Evolutionary conservation across 2,888 invertebrate species (phyloP).

Genomic region (Temnothorax ravouxi): DNA sequence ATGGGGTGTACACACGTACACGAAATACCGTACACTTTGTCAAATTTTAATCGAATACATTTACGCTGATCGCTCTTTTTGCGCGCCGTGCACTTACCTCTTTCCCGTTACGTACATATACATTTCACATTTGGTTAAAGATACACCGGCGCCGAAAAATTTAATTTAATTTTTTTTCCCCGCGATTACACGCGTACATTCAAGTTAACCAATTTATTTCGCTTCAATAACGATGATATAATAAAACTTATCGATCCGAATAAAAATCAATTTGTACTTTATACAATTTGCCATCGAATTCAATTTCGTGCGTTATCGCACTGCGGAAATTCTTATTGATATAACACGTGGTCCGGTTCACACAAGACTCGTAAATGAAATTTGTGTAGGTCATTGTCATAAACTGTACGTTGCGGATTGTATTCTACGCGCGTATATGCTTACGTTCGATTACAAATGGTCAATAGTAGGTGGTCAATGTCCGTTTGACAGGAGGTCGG

Average conservation of each 20-base stretch:
- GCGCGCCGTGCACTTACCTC: too few species aligned
- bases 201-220: slow-evolving; percentile 45
- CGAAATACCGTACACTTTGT: not conserved
- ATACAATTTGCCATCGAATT: slow-evolving; percentile 27
- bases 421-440: not conserved
- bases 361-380: slow-evolving; percentile 28
- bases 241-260: slow-evolving; percentile 42
- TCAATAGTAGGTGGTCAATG: slow-evolving; percentile 11
- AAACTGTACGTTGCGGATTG: not conserved
- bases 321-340: slow-evolving; percentile 10
- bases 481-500: not conserved
- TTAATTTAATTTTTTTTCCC: slow-evolving; percentile 26
- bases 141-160: slow-evolving; percentile 17
- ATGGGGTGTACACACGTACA: slow-evolving; percentile 1
- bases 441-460: slow-evolving; percentile 22
- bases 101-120: not conserved
- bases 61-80: slow-evolving; percentile 1
- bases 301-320: slow-evolving; percentile 28
- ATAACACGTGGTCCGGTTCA: not conserved
- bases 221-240: slow-evolving; percentile 30
- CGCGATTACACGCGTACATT: slow-evolving; percentile 13
- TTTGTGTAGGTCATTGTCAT: slow-evolving; percentile 24
- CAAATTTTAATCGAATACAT: slow-evolving; percentile 51
- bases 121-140: slow-evolving; percentile 24
- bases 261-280: slow-evolving; percentile 38